Percentiles rank a stretch among this genome's conserved stretches.
Conservation (phyloP, 1,140 invertebrate species). For the Drosophila melanogaster region Release_6_plus_ISO1_MT NT_033779.5:19262001-19262500, state of each 20-base stretch:
- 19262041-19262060: neutral
- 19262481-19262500: conserved; percentile 37
- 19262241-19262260: conserved; percentile 1
- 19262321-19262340: too few species aligned
- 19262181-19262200: conserved; percentile 3
- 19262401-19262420: neutral
- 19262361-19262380: neutral
- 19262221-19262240: neutral
- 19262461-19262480: conserved; percentile 68
- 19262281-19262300: too few species aligned
- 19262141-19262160: neutral
- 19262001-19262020: conserved; percentile 20
- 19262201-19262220: neutral
- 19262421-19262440: conserved; percentile 43
- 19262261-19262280: neutral
- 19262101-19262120: too few species aligned
- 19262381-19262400: conserved; percentile 20
- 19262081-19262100: neutral
- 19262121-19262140: conserved; percentile 4
- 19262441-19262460: conserved; percentile 65
- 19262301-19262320: too few species aligned
- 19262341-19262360: neutral
- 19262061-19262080: too few species aligned
- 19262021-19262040: conserved; percentile 38
- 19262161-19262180: conserved; percentile 10